These are phyloP conservation scores for Phaedon cochleariae DNA, from an alignment of 2,888 invertebrate genomes.

Conservation along the genomic window DNA sequence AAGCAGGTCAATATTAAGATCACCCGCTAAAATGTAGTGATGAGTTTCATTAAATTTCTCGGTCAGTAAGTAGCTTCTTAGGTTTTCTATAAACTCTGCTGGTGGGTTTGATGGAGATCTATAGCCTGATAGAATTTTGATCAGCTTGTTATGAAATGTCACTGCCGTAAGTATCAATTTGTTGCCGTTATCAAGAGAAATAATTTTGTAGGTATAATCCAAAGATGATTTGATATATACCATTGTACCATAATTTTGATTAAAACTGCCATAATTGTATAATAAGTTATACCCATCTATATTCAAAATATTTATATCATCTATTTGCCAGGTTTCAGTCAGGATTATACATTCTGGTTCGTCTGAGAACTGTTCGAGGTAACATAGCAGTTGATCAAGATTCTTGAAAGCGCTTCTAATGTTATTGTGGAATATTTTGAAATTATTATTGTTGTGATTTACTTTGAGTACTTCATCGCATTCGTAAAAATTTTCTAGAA, in stretches of 20 bases:
- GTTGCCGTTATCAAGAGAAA: conserved; percentile 2
- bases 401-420: conserved; percentile 5
- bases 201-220: conserved; percentile 3
- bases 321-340: neutral
- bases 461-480: conserved; percentile 5
- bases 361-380: conserved; percentile 1
- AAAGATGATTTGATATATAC: conserved; percentile 7
- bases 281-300: neutral
- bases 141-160: conserved; percentile 7
- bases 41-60: neutral
- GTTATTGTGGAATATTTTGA: conserved; percentile 9
- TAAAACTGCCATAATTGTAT: neutral
- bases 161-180: conserved; percentile 6
- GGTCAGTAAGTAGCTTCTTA: conserved; percentile 8
- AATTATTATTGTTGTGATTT: conserved; percentile 3
- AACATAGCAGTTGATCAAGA: neutral
- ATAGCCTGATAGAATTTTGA: conserved; percentile 10
- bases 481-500: conserved; percentile 3
- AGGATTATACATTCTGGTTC: conserved; percentile 2
- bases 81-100: conserved; percentile 15
- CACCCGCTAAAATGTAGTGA: conserved; percentile 4
- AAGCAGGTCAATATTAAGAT: conserved; percentile 10
- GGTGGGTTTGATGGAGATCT: conserved; percentile 14
- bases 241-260: conserved; percentile 12
- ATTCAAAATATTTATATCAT: conserved; percentile 7